phyloP scores from a whole-genome alignment of 2,888 invertebrate species.

The Oasisia sp. region DNA sequence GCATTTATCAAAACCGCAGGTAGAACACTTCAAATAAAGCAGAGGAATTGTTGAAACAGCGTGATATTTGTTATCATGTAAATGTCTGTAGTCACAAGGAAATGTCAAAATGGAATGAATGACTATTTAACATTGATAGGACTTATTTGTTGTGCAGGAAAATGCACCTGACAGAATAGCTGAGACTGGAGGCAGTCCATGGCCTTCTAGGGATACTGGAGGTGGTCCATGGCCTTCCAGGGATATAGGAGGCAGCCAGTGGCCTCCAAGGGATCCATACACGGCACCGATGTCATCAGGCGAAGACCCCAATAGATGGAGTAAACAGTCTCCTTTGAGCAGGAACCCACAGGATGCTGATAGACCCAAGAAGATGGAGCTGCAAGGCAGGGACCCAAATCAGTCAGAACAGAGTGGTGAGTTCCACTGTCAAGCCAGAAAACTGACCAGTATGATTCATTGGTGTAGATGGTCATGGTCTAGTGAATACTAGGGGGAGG shows the following conservation, averaged over 20 bases:
- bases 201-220: not conserved
- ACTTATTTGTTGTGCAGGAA: not conserved
- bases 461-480: too few species aligned
- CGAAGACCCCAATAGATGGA: not conserved
- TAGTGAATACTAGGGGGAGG: too few species aligned
- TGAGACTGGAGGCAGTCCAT: not conserved
- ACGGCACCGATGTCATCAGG: not conserved
- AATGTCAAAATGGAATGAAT: not conserved
- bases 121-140: not conserved
- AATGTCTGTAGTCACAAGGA: not conserved
- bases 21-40: too few species aligned
- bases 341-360: not conserved
- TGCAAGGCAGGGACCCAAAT: not conserved
- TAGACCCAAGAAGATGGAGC: not conserved
- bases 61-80: not conserved
- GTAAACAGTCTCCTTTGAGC: not conserved
- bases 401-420: not conserved
- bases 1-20: too few species aligned
- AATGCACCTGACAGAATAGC: not conserved
- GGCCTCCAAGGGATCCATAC: not conserved
- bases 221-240: not conserved
- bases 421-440: not conserved
- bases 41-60: too few species aligned
- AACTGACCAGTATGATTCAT: too few species aligned
- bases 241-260: not conserved